Conservation (phyloP, 2,113 vertebrate species). For the Hemichromis elongatus region DNA sequence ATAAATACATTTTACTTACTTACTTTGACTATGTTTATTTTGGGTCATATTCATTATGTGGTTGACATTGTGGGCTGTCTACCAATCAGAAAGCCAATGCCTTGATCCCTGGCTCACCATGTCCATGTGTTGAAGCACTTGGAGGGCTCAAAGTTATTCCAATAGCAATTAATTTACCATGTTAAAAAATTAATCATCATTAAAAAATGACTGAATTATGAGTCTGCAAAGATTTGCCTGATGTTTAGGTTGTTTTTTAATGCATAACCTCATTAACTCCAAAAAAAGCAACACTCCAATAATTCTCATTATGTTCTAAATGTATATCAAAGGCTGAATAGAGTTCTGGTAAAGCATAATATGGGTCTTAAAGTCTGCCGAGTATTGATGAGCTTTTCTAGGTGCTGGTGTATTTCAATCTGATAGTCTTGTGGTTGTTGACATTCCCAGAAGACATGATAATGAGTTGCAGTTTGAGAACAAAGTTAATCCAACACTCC, state of each 20-base stretch:
- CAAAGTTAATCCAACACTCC: no score
- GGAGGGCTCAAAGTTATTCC: neutral
- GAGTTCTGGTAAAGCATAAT: neutral
- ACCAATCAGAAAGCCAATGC: fast-evolving
- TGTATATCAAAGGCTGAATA: neutral
- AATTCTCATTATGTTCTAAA: neutral
- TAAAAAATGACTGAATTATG: neutral
- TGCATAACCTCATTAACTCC: neutral
- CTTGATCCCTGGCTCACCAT: neutral
- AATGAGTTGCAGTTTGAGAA: neutral
- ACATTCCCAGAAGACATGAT: no score
- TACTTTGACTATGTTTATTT: no score
- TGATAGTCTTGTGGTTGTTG: neutral
- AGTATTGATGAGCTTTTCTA: neutral
- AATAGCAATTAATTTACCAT: neutral
- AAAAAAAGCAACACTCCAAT: neutral
- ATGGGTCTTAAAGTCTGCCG: neutral
- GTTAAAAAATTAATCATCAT: no score
- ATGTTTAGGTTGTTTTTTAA: neutral
- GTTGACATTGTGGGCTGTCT: neutral
- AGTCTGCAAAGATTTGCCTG: neutral
- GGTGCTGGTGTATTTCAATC: neutral
- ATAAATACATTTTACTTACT: no score
- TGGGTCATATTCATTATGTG: neutral
- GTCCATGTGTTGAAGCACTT: neutral